These are phyloP conservation scores for Myodes glareolus DNA, from an alignment of 2,113 vertebrate species.

Conservation along the genomic window DNA sequence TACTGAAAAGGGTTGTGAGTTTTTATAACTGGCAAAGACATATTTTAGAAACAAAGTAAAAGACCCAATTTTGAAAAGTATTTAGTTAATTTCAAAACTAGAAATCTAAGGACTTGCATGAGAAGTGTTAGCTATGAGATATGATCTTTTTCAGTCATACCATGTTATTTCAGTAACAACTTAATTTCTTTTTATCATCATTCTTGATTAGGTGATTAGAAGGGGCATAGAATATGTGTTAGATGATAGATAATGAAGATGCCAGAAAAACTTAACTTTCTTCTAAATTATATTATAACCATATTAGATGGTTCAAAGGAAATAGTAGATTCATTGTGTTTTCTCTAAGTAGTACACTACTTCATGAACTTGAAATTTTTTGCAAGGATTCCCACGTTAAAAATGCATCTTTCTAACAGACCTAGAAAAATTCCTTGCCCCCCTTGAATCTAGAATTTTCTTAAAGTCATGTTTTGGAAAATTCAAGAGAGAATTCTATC, in stretches of 20 bases:
- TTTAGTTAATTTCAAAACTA: conserved; percentile 31
- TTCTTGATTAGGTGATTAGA: conserved; percentile 2
- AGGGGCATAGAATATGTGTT: not conserved
- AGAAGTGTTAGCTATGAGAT: not conserved
- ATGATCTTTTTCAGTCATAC: not conserved
- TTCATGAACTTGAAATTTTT: not conserved
- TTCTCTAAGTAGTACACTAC: not conserved
- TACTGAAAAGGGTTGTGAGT: not conserved
- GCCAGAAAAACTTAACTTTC: not conserved
- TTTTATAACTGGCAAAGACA: not conserved
- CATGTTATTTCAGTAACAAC: conserved; percentile 24
- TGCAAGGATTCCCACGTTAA: not conserved
- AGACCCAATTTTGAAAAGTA: conserved; percentile 6
- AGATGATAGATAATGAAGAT: not conserved
- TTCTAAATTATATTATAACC: conserved; percentile 5
- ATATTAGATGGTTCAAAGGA: not conserved
- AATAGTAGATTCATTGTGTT: not conserved
- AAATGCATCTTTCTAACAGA: not conserved
- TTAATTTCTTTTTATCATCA: conserved; percentile 34
- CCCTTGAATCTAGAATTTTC: not conserved
- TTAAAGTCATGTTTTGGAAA: not conserved
- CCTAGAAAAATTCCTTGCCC: not conserved
- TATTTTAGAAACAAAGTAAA: conserved; percentile 42
- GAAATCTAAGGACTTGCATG: not conserved
- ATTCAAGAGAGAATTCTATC: not conserved